Evolutionary conservation across 2,113 vertebrate genomes (phyloP), one percentile per base, ranked within the genome.

Genomic region (Isurus oxyrinchus): DNA sequence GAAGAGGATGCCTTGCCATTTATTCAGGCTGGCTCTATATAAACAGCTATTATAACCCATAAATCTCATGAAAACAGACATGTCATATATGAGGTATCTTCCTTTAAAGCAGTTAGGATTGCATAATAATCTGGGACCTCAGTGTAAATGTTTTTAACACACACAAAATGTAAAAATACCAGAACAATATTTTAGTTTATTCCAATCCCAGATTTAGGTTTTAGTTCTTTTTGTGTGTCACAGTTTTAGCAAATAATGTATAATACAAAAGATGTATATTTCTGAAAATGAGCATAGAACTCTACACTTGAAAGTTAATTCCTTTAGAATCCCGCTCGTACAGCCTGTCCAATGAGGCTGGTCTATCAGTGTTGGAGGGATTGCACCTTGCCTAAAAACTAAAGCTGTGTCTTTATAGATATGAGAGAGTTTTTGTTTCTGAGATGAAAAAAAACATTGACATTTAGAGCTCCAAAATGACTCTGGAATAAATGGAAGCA

Each of bases 401-500:
- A 66, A 63, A 25, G 59, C 88, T 59, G 88, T 35, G 88, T 10
- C 86, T 59, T 91, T 59, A 35, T n/a, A 94, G n/a, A 81, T n/a
- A 96, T 2, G 0, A 59, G 96, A 21, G 21, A 79, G 72, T 63
- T 76, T 97, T 96, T 96, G 96, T 61, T 97, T 97, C 96, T 97
- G 5, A 23, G 96, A 96, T 5, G 25, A 86, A 96, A 96, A 63
- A 53, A 84, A 96, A 97, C 96, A 96, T 84, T 96, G 96, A 97
- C 96, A 96, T 97, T 96, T 96, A 96, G 94, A 94, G 97, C 96
- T 97, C 97, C 96, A 95, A 93, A 96, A 97, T 96, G 96, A 93
- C 96, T 93, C 16, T n/a, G 96, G 97, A 96, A 97, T 3, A 91
- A 97, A 97, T 97, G 97, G 96, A 96, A 96, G 97, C 0, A 0